Conservation (phyloP, 2,113 vertebrate genomes). For the Oxygymnocypris stewartii region DNA sequence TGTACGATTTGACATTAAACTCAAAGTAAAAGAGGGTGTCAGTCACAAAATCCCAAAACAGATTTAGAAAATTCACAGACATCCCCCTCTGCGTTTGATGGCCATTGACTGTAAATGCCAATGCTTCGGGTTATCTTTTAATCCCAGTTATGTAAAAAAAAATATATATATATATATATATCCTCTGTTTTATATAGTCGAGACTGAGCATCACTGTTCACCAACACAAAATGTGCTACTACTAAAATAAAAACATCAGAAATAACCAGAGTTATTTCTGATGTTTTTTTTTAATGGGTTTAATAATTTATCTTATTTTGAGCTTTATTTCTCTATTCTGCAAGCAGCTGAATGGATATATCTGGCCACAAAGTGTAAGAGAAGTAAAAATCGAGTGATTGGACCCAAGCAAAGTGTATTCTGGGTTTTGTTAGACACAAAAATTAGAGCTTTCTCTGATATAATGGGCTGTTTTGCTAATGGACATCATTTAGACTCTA, state of each 20-base stretch:
- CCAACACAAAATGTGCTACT: background rate
- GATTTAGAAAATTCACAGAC: constrained; percentile 35
- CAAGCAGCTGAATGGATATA: background rate
- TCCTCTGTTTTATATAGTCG: background rate
- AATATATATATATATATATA: no score
- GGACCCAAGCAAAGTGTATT: constrained; percentile 12
- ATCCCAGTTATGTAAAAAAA: background rate
- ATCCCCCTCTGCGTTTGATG: constrained; percentile 27
- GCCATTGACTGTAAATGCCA: constrained; percentile 43
- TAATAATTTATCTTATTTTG: background rate
- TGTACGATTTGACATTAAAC: constrained; percentile 52
- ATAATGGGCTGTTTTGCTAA: background rate
- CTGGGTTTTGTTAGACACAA: constrained; percentile 26
- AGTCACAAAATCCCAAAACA: constrained; percentile 33
- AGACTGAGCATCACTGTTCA: background rate
- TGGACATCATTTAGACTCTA: background rate
- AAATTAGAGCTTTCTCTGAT: background rate
- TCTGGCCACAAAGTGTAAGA: background rate
- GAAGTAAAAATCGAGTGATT: constrained; percentile 25
- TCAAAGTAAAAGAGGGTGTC: constrained; percentile 40
- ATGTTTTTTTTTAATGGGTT: background rate
- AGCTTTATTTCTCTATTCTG: background rate
- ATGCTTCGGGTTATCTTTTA: constrained; percentile 13
- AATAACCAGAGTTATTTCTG: background rate
- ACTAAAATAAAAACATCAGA: background rate